Evolutionary conservation across 2,113 vertebrate genomes (phyloP).

Genomic region (Epinephelus cyanopodus): DNA sequence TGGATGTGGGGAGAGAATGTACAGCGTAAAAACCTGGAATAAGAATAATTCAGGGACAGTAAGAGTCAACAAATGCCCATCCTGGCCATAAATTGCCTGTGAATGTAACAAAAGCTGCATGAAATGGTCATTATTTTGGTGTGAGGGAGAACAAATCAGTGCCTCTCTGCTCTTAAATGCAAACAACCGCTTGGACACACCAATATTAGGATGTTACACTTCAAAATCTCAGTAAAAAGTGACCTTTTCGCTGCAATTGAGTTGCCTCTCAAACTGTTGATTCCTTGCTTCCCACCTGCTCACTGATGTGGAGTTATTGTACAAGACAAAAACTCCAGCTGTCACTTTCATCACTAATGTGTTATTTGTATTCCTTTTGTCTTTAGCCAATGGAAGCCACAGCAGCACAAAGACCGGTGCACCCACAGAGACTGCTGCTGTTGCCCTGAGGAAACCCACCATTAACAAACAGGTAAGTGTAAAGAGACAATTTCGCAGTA

Average conservation of each 20-base stretch:
- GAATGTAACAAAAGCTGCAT: neutral
- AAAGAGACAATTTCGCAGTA: neutral
- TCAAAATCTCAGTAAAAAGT: neutral
- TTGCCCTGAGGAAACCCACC: conserved; percentile 50
- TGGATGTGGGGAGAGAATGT: neutral
- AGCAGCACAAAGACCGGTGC: conserved; percentile 6
- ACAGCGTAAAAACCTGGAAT: neutral
- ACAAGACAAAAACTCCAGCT: neutral
- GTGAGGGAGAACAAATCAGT: neutral
- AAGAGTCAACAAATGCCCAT: neutral
- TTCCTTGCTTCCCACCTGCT: neutral
- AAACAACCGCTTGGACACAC: neutral
- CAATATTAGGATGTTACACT: neutral
- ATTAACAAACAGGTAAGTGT: conserved; percentile 45
- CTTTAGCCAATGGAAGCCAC: conserved; percentile 38
- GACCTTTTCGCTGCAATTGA: neutral
- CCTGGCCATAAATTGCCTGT: neutral
- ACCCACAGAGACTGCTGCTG: neutral
- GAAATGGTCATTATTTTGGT: neutral
- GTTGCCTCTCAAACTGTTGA: neutral
- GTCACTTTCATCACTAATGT: neutral
- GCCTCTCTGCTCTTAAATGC: neutral
- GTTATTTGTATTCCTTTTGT: conserved; percentile 14
- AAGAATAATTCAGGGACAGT: neutral
- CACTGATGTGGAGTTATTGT: neutral